Conservation (phyloP, 2,113 vertebrate species). For the Cyprinodon variegatus region DNA sequence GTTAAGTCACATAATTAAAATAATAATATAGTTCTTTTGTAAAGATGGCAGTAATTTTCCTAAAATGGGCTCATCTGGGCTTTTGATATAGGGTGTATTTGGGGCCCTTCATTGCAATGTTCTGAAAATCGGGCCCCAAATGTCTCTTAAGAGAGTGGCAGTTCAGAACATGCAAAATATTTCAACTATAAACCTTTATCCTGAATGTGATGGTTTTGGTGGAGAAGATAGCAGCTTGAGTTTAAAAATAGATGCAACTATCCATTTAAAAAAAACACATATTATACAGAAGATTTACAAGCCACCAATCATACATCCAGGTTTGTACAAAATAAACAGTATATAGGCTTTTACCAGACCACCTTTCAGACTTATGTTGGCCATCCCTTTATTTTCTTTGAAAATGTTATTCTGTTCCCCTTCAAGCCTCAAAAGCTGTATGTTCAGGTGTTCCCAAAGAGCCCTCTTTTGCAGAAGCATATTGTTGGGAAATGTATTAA, state of each 20-base stretch:
- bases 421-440: conserved; percentile 44
- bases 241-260: not conserved
- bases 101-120: not conserved
- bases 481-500: conserved; percentile 24
- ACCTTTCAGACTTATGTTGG: conserved; percentile 35
- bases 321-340: conserved; percentile 37
- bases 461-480: conserved; percentile 18
- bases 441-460: conserved; percentile 50
- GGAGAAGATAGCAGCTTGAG: not conserved
- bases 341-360: conserved; percentile 19
- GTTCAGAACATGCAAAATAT: not conserved
- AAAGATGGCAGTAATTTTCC: conserved; percentile 19
- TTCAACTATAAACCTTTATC: not conserved
- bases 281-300: conserved; percentile 4
- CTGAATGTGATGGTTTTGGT: not conserved
- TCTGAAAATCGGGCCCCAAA: conserved; percentile 2
- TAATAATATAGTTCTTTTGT: conserved; percentile 20
- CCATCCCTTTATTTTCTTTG: conserved; percentile 31
- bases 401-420: conserved; percentile 55
- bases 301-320: conserved; percentile 5
- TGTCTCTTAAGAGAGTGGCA: conserved; percentile 1
- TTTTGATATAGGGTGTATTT: not conserved
- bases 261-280: not conserved
- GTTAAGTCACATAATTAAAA: conserved; percentile 44
- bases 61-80: not conserved